Conservation (phyloP, 1,140 invertebrate species). For the Drosophila kohkoa region DNA sequence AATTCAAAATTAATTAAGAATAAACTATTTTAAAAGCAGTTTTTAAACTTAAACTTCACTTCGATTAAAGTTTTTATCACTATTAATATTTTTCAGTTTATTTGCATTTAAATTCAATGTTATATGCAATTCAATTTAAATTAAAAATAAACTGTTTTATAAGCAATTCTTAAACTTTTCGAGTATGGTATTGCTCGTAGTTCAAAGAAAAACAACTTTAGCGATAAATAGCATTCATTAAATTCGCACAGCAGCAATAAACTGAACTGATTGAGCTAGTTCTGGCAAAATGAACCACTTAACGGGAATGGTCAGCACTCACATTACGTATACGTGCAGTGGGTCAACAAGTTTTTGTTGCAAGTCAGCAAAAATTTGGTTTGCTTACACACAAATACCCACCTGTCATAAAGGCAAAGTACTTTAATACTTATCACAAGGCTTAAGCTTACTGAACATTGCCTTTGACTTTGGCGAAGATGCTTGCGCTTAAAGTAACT, state of each 20-base stretch:
- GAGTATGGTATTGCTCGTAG: neutral
- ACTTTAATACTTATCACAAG: slow-evolving; percentile 40
- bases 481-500: neutral
- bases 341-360: slow-evolving; percentile 57
- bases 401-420: slow-evolving; percentile 69
- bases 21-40: too few species aligned
- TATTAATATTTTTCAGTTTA: too few species aligned
- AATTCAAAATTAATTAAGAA: too few species aligned
- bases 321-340: slow-evolving; percentile 46
- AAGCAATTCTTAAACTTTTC: neutral
- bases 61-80: too few species aligned
- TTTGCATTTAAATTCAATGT: too few species aligned
- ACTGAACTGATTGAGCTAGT: slow-evolving; percentile 17
- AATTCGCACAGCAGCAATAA: neutral
- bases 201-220: neutral
- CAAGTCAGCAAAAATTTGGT: slow-evolving; percentile 68
- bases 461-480: slow-evolving; percentile 1
- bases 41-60: too few species aligned
- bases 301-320: slow-evolving; percentile 12
- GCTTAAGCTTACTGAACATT: slow-evolving; percentile 28
- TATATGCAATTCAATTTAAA: too few species aligned
- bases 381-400: slow-evolving; percentile 58
- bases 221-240: neutral
- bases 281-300: neutral
- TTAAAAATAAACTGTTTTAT: too few species aligned